Base-by-base conservation (phyloP, 2,113 vertebrate genomes). In the Callionymus lyra region DNA sequence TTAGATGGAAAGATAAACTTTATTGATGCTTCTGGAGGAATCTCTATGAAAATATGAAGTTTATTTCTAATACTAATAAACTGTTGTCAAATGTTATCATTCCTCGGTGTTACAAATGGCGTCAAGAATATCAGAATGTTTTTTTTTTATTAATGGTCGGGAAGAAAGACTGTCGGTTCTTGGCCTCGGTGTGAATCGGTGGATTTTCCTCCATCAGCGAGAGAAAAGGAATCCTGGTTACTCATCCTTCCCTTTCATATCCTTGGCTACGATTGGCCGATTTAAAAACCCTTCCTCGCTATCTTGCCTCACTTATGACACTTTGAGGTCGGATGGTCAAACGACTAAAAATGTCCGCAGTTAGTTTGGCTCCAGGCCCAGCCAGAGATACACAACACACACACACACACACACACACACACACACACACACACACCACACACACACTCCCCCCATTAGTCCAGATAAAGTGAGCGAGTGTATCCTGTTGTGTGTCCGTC, bases 241-340 rank as follows among this genome's bases (percentile, higher is more conserved):
- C 70, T 18, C 16, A 44, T 31, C 46, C 46, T 48, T 47, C 56
- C 59, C 19, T 47, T 51, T 61, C 63, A 58, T 51, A 53, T 74
- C 50, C 51, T 12, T 2, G 53, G 62, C 68, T 45, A 40, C 61
- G 60, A 74, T 48, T 68, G 73, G 50, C 60, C 61, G 53, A 63
- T 67, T 42, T 58, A 68, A 63, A 70, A 65, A 58, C 66, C 70
- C 70, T 34, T 65, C 60, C 36, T 56, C 53, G 50, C 70, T 82
- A 80, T 83, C 78, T 53, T 55, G 46, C 47, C 68, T 73, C 63
- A 59, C 77, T 80, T 74, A 71, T 75, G 78, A 85, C 84, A 83
- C 84, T 80, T 79, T 68, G 64, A 84, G 82, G 82, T 83, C 70
- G 16, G 46, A n/a, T 5, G 79, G 78, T 77, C 80, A 80, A 83